These are phyloP conservation scores for Cinclus mexicanus DNA, from an alignment of 2,113 vertebrate genomes.

Conservation along the genomic window DNA sequence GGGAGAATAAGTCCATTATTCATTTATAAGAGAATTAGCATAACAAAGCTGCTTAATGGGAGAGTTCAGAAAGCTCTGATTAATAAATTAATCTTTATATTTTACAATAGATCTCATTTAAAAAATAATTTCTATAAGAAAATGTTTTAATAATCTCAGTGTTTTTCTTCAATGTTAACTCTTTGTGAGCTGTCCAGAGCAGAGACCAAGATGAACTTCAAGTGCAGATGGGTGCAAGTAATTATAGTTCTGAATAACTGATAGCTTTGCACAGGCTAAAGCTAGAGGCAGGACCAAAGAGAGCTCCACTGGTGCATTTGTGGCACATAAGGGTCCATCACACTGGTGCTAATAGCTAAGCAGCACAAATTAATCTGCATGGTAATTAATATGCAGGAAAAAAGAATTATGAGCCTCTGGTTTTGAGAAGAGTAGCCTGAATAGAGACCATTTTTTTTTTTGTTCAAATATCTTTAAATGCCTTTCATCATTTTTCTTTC, in stretches of 20 bases:
- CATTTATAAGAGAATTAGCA: conserved; percentile 78
- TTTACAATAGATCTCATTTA: conserved; percentile 65
- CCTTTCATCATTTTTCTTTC: background rate
- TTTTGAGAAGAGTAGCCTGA: background rate
- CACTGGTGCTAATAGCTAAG: background rate
- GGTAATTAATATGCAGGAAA: background rate
- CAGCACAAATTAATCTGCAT: background rate
- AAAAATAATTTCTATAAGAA: conserved; percentile 63
- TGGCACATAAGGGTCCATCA: background rate
- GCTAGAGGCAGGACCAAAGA: background rate
- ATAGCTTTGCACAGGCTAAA: background rate
- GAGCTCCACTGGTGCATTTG: background rate
- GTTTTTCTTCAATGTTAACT: conserved; percentile 52
- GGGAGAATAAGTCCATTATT: conserved; percentile 74
- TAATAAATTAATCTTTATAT: conserved; percentile 78
- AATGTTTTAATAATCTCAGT: background rate
- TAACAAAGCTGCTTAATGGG: conserved; percentile 77
- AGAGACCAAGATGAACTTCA: background rate
- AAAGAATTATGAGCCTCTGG: background rate
- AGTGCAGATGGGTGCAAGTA: background rate
- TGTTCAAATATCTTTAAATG: background rate
- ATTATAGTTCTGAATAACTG: background rate
- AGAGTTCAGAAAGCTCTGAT: conserved; percentile 78
- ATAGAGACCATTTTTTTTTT: background rate
- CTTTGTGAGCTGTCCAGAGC: background rate